phyloP scores from a whole-genome alignment of 2,888 invertebrate species.

The Agonopterix subpropinquella region DNA sequence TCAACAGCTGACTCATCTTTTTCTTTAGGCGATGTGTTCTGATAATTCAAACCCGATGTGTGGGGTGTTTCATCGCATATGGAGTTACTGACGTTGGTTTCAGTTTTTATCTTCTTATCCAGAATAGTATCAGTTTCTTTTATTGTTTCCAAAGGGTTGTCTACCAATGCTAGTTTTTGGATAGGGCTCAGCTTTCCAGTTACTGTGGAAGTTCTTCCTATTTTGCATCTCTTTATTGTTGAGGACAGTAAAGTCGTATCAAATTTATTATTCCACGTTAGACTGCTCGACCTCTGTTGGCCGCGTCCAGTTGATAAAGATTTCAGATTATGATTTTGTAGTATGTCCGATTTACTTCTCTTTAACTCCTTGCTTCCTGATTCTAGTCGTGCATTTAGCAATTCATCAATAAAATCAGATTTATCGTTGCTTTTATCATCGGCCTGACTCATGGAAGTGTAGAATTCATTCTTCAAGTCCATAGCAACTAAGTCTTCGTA shows the following conservation, averaged over 20 bases:
- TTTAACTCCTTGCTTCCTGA: slow-evolving; percentile 75
- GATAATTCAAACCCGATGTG: slow-evolving; percentile 62
- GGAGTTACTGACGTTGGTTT: slow-evolving; percentile 32
- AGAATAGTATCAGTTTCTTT: slow-evolving; percentile 43
- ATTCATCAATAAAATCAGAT: slow-evolving; percentile 74
- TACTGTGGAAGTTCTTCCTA: slow-evolving; percentile 62
- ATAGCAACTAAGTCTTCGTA: slow-evolving; percentile 80
- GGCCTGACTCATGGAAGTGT: slow-evolving; percentile 61
- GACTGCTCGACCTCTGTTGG: slow-evolving; percentile 80
- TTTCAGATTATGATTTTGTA: slow-evolving; percentile 67
- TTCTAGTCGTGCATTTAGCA: slow-evolving; percentile 68
- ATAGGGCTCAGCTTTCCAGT: slow-evolving; percentile 63
- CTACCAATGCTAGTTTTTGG: slow-evolving; percentile 42
- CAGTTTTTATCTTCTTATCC: slow-evolving; percentile 54
- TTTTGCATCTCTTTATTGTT: slow-evolving; percentile 81
- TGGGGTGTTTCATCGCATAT: slow-evolving; percentile 59
- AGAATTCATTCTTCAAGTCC: slow-evolving; percentile 79
- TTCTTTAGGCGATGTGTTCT: slow-evolving; percentile 53
- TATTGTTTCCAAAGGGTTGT: slow-evolving; percentile 48
- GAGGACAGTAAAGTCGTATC: slow-evolving; percentile 76
- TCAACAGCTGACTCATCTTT: slow-evolving; percentile 48
- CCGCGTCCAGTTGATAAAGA: slow-evolving; percentile 69
- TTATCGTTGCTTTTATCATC: slow-evolving; percentile 61
- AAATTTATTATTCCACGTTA: slow-evolving; percentile 82
- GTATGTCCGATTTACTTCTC: slow-evolving; percentile 80